A percentile compares a stretch with the other conserved stretches of the same genome.
Conservation (phyloP, 2,797 vertebrate genomes). For the Eulemur mongoz region DNA sequence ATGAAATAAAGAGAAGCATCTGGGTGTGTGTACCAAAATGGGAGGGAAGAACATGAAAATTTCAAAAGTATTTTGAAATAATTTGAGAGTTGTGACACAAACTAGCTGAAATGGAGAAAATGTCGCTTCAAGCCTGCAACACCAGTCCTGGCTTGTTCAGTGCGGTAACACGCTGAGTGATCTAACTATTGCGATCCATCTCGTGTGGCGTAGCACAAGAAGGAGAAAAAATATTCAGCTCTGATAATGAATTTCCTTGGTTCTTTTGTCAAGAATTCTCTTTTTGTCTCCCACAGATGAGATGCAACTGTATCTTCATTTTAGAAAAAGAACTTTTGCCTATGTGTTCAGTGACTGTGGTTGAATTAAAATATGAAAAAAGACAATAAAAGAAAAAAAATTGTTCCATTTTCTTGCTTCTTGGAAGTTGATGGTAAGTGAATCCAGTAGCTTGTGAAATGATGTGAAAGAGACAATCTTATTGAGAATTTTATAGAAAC, state of each 20-base stretch:
- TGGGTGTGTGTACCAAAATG: background rate
- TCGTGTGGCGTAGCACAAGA: background rate
- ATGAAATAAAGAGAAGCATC: background rate
- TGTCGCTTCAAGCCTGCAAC: background rate
- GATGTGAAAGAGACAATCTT: background rate
- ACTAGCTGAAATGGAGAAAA: background rate
- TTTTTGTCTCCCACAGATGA: background rate
- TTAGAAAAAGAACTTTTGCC: background rate
- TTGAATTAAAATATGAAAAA: background rate
- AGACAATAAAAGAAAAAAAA: background rate
- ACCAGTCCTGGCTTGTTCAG: no score
- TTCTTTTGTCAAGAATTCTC: background rate
- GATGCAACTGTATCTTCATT: background rate
- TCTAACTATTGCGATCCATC: background rate
- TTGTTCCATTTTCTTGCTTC: background rate
- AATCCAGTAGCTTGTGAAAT: background rate
- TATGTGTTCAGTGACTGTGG: background rate
- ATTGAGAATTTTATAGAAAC: background rate
- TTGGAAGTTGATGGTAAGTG: background rate
- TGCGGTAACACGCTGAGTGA: accelerated
- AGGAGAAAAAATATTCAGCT: background rate
- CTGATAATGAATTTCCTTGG: background rate
- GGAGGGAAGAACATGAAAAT: background rate
- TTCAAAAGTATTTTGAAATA: background rate
- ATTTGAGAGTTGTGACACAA: background rate